Conservation (phyloP, 2,888 invertebrate species). For the Rapana venosa region DNA sequence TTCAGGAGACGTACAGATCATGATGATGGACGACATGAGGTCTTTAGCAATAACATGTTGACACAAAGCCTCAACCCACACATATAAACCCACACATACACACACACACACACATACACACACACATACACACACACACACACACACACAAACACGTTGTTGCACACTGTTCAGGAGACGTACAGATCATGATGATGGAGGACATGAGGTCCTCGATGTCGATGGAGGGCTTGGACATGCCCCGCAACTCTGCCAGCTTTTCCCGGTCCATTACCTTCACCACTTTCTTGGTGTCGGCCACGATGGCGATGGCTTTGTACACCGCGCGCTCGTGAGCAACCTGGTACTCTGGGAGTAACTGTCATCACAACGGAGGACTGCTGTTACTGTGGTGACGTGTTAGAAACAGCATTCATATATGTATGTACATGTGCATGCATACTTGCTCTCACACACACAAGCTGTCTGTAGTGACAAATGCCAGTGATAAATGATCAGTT, state of each 20-base stretch:
- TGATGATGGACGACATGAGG: slow-evolving; percentile 77
- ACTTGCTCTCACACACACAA: not conserved
- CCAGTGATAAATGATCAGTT: too few species aligned
- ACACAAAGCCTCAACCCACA: not conserved
- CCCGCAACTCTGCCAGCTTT: slow-evolving; percentile 74
- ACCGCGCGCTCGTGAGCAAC: slow-evolving; percentile 78
- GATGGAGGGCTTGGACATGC: slow-evolving; percentile 76
- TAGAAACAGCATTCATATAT: too few species aligned
- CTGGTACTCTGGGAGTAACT: slow-evolving; percentile 78
- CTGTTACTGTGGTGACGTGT: not conserved
- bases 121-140: too few species aligned
- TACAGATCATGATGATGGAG: slow-evolving; percentile 77
- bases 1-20: slow-evolving; percentile 76
- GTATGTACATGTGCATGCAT: not conserved
- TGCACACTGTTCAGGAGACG: slow-evolving; percentile 50
- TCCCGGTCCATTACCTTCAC: slow-evolving; percentile 76
- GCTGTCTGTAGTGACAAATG: too few species aligned
- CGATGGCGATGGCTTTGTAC: slow-evolving; percentile 78
- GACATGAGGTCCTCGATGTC: slow-evolving; percentile 78
- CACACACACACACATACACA: too few species aligned
- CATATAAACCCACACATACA: too few species aligned
- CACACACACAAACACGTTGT: too few species aligned
- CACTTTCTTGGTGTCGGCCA: slow-evolving; percentile 77
- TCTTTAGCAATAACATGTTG: too few species aligned
- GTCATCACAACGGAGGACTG: slow-evolving; percentile 29